Conservation (phyloP, 2,888 invertebrate species). For the Drosophila incognita region DNA sequence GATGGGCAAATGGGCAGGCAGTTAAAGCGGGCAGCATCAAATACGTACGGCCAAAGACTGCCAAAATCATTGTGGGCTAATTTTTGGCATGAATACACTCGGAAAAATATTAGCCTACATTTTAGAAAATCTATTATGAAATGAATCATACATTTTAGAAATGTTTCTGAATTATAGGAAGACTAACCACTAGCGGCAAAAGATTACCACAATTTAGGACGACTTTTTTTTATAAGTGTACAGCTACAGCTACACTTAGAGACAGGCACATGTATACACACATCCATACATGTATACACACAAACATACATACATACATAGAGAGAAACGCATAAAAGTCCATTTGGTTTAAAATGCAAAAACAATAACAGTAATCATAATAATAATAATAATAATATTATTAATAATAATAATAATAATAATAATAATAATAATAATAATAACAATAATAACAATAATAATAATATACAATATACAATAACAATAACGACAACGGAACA, state of each 20-base stretch:
- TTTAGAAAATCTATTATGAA: neutral
- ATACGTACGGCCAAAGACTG: constrained; percentile 31
- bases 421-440: constrained; percentile 28
- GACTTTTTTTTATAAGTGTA: neutral
- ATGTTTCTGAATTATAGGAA: neutral
- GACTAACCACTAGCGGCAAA: neutral
- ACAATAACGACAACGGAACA: constrained; percentile 68
- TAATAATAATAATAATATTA: no score
- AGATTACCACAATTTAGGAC: neutral
- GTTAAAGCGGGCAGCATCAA: constrained; percentile 65
- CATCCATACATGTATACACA: constrained; percentile 1
- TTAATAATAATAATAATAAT: constrained; percentile 71
- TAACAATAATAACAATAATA: constrained; percentile 1
- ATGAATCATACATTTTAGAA: neutral
- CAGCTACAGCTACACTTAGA: neutral
- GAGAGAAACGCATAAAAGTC: constrained; percentile 47
- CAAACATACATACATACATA: constrained; percentile 2
- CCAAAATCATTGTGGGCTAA: constrained; percentile 59
- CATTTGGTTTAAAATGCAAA: constrained; percentile 77
- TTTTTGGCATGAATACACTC: constrained; percentile 36
- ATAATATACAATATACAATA: constrained; percentile 52
- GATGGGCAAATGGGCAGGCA: constrained; percentile 76
- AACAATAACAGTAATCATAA: constrained; percentile 76
- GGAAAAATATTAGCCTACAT: neutral
- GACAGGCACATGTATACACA: neutral